phyloP scores from a whole-genome alignment of 2,797 vertebrate genomes.

The Hippopotamyrus pictus region DNA sequence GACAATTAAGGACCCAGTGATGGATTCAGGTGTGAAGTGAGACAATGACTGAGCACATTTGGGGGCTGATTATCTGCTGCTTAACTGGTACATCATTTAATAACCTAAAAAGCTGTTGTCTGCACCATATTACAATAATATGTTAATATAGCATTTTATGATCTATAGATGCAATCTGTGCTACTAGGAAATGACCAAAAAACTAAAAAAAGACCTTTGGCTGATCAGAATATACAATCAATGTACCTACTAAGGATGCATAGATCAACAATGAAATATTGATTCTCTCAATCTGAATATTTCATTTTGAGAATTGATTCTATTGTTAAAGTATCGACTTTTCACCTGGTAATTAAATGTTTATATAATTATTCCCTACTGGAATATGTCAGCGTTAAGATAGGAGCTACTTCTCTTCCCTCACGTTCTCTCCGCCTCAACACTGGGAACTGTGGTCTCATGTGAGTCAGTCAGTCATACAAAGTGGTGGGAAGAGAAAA shows the following conservation, averaged over 20 bases:
- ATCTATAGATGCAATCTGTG: neutral
- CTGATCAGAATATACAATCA: neutral
- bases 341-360: neutral
- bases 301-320: neutral
- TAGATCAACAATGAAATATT: neutral
- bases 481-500: neutral
- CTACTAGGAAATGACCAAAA: neutral
- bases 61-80: neutral
- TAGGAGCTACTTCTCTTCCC: neutral
- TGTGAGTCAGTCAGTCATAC: neutral
- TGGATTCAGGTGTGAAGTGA: conserved; percentile 1
- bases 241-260: neutral
- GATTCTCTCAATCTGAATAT: neutral
- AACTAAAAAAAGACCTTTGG: neutral
- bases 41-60: neutral
- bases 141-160: neutral
- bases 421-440: neutral
- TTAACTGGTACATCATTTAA: neutral
- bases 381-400: neutral
- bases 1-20: neutral
- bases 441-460: neutral
- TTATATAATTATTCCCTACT: neutral
- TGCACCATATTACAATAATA: neutral
- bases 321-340: neutral
- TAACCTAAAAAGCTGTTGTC: neutral